Percentiles rank a stretch among this genome's conserved stretches.
These are phyloP conservation scores for Trematomus bernacchii DNA, from an alignment of 2,797 vertebrate species.

Conservation along the genomic window DNA sequence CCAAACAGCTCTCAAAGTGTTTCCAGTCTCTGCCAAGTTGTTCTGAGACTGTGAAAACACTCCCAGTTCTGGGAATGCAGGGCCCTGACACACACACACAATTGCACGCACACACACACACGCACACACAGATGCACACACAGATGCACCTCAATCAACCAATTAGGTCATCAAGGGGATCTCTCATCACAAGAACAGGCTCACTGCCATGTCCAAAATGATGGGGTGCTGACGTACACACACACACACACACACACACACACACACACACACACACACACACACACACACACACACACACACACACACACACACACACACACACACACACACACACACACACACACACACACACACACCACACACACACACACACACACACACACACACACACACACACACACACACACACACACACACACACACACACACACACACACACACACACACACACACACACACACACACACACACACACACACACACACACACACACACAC, in stretches of 20 bases:
- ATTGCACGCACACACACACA: conserved; percentile 28
- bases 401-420: conserved; percentile 21
- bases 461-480: too few relatives aligned
- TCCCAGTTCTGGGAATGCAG: conserved; percentile 75
- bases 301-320: too few relatives aligned
- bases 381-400: too few relatives aligned
- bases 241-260: too few relatives aligned
- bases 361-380: too few relatives aligned
- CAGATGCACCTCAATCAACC: conserved; percentile 90
- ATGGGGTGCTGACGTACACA: conserved; percentile 61
- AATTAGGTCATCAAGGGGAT: conserved; percentile 90
- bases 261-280: too few relatives aligned
- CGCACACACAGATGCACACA: conserved; percentile 31
- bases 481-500: too few relatives aligned
- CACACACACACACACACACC: too few relatives aligned
- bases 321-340: too few relatives aligned
- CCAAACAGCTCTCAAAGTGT: conserved; percentile 69
- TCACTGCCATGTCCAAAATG: conserved; percentile 84
- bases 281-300: too few relatives aligned
- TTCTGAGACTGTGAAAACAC: conserved; percentile 81
- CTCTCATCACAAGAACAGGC: conserved; percentile 81
- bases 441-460: too few relatives aligned
- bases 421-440: conserved; percentile 14
- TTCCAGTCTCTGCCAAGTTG: conserved; percentile 77
- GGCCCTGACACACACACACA: conserved; percentile 46